Evolutionary conservation across 2,797 vertebrate genomes (phyloP).

Genomic region (Enteromius radiatus): DNA sequence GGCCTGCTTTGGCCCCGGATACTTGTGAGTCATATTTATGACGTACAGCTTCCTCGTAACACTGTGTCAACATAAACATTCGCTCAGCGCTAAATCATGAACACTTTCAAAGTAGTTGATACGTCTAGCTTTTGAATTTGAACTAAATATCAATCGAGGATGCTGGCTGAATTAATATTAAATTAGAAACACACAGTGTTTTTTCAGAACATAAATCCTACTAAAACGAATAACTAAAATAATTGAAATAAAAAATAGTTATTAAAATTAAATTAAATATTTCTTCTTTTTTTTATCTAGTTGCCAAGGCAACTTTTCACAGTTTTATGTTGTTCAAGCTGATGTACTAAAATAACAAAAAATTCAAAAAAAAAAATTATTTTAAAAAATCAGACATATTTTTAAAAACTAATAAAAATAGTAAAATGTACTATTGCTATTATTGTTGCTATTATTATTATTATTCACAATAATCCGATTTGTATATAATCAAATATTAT

Average conservation of each 20-base stretch:
- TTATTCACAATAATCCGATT: background rate
- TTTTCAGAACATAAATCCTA: background rate
- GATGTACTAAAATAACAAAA: background rate
- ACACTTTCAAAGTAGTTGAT: background rate
- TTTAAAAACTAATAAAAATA: background rate
- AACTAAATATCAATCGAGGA: background rate
- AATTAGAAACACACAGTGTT: background rate
- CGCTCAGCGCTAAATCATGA: constrained; percentile 1
- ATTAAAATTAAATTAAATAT: too few relatives aligned
- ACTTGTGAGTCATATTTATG: constrained; percentile 17
- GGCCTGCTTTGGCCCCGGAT: background rate
- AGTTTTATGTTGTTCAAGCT: background rate
- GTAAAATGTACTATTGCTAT: background rate
- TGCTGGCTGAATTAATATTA: background rate
- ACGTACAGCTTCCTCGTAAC: constrained; percentile 27
- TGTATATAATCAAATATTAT: background rate
- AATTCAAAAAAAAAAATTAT: background rate
- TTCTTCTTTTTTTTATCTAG: background rate
- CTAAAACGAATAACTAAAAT: background rate
- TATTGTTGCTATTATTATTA: background rate
- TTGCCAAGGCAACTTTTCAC: background rate
- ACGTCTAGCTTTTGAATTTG: background rate
- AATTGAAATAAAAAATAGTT: background rate
- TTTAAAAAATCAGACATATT: background rate
- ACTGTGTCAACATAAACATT: constrained; percentile 15